Evolutionary conservation across 2,888 invertebrate genomes (phyloP), one percentile per base, ranked within the genome.

Genomic region (Mythimna impura): DNA sequence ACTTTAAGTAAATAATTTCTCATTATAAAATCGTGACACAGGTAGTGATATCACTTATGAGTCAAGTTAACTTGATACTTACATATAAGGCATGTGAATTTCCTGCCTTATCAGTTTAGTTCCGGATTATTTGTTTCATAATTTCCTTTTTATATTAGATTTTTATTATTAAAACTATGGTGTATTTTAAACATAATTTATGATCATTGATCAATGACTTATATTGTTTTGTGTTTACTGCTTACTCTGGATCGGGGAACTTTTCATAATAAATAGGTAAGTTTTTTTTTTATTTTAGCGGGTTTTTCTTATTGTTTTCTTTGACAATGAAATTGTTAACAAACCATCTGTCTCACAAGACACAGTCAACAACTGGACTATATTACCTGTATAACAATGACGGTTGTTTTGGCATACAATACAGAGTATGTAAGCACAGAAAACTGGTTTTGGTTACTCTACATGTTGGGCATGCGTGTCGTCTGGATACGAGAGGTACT

Each of bases 41-140:
- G 67, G n/a, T 30, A 68, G 34, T 82, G 79, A 71, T 66, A 74
- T 78, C 70, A 81, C 30, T 12, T 36, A 43, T 82, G 82, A 82
- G 47, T 81, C 78, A 65, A 66, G 54, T 36, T 6, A 47, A 68
- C 10, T 50, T 54, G 12, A 65, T 57, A 12, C 10, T 10, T 61
- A 25, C 8, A 22, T 65, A 14, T 22, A 14, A 22, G 30, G 36
- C 30, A 67, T 60, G 57, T 61, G 22, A 57, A 50, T 67, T 70
- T 67, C 5, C 36, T 25, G 22, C 17, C 60, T 71, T 80, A 71
- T 80, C 66, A 62, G 43, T 36, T 34, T 60, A 47, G 76, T 71
- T 76, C 62, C 58, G 63, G 34, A 17, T 55, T 25, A n/a, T 36
- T 10, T 54, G 12, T 43, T 50, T 58, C 66, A 12, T 17, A 50